Conservation (phyloP, 2,797 vertebrate genomes). For the Lutjanus argentimaculatus region DNA sequence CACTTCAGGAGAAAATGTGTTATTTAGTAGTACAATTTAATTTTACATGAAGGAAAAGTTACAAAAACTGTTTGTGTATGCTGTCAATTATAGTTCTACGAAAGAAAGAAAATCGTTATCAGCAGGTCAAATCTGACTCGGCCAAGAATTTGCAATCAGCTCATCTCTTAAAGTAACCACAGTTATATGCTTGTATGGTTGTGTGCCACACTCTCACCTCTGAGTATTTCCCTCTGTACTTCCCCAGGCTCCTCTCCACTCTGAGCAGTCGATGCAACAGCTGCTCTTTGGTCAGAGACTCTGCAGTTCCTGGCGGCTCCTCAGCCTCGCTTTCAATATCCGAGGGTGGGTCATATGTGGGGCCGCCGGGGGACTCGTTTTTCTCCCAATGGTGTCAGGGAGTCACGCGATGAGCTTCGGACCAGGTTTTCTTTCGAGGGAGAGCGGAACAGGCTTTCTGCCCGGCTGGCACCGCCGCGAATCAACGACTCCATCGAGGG, state of each 20-base stretch:
- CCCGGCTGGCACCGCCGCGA: conserved; percentile 90
- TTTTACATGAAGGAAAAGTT: too few species aligned
- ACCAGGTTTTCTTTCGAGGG: conserved; percentile 93
- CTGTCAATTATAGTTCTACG: too few species aligned
- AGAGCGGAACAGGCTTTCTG: conserved; percentile 90
- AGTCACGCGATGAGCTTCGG: conserved; percentile 92
- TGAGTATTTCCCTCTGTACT: conserved; percentile 93
- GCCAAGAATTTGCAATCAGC: too few species aligned
- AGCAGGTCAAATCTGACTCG: too few species aligned
- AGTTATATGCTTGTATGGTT: not conserved
- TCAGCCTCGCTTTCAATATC: conserved; percentile 96
- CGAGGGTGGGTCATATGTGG: conserved; percentile 90
- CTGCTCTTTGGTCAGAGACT: conserved; percentile 91
- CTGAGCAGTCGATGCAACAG: conserved; percentile 89
- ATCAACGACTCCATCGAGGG: conserved; percentile 96
- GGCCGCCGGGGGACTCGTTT: conserved; percentile 74
- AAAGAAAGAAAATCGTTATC: too few species aligned
- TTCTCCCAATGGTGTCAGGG: conserved; percentile 89
- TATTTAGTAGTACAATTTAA: too few species aligned
- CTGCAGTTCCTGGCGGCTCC: conserved; percentile 85
- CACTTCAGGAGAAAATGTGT: too few species aligned
- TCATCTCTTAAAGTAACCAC: not conserved
- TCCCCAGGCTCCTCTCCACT: conserved; percentile 91
- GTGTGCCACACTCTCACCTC: conserved; percentile 86
- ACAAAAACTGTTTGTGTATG: too few species aligned